Evolutionary conservation across 2,797 vertebrate genomes (phyloP), one percentile per base, ranked within the genome.

Genomic region (Sebastes iracundus): DNA sequence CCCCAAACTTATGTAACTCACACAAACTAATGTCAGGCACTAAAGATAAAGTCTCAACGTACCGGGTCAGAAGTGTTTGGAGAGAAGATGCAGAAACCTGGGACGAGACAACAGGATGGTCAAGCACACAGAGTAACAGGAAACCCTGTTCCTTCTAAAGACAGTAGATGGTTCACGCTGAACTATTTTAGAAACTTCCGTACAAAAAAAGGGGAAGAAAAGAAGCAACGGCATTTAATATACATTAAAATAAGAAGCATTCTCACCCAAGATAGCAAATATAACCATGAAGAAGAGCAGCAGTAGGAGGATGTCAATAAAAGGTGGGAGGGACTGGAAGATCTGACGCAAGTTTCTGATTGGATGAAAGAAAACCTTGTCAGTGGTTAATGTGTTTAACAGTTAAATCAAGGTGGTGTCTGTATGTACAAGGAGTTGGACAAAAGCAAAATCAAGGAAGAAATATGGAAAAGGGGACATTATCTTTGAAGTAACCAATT

Each of bases 251-350:
- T 10, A 65, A 59, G 11, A 58, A 10, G 7, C 72, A 22, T 35
- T 83, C 97, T 96, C 94, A 99, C 98, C 98, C 1, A 99, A 88
- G 73, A 98, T 97, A 78, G 98, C 97, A 89, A 99, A 99, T 87
- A 99, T 99, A 92, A 98, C 94, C 99, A 99, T 99, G 96, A 99
- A 99, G 96, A 99, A 99, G 76, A 99, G 96, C 82, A 99, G 94
- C 61, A 99, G 95, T 7, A 99, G 95, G 22, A 99, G 97, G 84
- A 99, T 99, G 92, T 99, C 99, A 86, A 99, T 97, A 89, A 99
- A 99, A n/a, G 99, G 97, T 1, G 98, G 99, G 75, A 99, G 96
- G 1, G 99, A 99, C 95, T 99, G 99, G 95, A 99, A 99, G 93
- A 99, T 99, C 96, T 99, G 99, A 32, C 98, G 97, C 84, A 99